Base-by-base conservation (phyloP, 2,888 invertebrate species). In the Cheilosia soror region DNA sequence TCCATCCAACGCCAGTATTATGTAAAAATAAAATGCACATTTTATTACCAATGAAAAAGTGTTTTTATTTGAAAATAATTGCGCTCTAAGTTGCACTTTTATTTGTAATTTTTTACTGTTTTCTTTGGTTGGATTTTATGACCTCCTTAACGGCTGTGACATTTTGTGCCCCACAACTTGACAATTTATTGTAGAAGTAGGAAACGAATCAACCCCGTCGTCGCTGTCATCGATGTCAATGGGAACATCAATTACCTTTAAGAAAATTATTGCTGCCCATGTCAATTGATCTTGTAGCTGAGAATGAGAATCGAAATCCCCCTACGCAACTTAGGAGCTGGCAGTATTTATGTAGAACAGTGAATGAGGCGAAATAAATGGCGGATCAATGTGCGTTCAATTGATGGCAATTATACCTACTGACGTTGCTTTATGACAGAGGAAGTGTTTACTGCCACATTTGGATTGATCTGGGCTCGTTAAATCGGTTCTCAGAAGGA, bases 311-410 rank as follows among this genome's bases (percentile, higher is more conserved):
- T 75, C 53, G 63, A 9, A 58, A 57, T 73, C 79, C 66, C 77
- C 77, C 72, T 58, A 69, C 71, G 40, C 47, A 72, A 1, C 5
- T 3, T 6, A 2, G 42, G 27, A 20, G 27, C 31, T 5, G 5
- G 7, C 11, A 13, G 27, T 47, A 69, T 53, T 49, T 57, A 37
- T 37, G 37, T 37, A 49, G 42, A 57, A 37, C 58, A 37, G 27
- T 73, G 68, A 72, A 63, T 29, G 62, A 65, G 72, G 57, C 66
- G 40, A 20, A 76, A 77, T 85, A 63, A 77, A 81, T 72, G 62
- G 51, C 66, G 60, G 84, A 85, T 85, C 85, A 85, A 79, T 79
- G 79, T 69, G 83, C 73, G 79, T 69, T 83, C 79, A 83, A 85
- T 85, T 85, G 85, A 77, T 53, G 76, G 44, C 81, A 85, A 85